A percentile compares a stretch with the other conserved stretches of the same genome.
These are phyloP conservation scores for Clarias gariepinus DNA, from an alignment of 2,113 vertebrate genomes.

Conservation along the genomic window DNA sequence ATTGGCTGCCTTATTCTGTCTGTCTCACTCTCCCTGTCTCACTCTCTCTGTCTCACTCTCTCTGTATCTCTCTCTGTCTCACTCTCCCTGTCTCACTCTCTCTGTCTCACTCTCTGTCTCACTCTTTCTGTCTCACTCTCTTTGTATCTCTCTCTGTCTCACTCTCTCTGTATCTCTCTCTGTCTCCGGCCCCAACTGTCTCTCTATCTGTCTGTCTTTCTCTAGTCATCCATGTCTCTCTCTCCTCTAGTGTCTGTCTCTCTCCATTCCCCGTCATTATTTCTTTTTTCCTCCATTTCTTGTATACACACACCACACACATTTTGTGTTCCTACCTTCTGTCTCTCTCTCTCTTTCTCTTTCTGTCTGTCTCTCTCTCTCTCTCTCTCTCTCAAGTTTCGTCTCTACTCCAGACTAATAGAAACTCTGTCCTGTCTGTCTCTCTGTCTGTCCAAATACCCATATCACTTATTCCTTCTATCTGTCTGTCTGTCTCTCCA, in stretches of 20 bases:
- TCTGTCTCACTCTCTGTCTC: constrained; percentile 1
- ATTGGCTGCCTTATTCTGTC: not conserved
- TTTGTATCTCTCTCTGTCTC: too few relatives aligned
- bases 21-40: constrained; percentile 15
- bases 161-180: too few relatives aligned
- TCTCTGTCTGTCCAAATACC: not conserved
- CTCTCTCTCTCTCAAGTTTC: constrained; percentile 15
- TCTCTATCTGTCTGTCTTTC: not conserved
- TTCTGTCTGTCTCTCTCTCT: constrained; percentile 1
- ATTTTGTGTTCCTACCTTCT: not conserved
- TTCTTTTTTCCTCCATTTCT: not conserved
- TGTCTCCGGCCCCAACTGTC: not conserved
- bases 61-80: too few relatives aligned
- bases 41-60: too few relatives aligned
- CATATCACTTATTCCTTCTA: too few relatives aligned
- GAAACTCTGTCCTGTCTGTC: not conserved
- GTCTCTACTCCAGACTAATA: constrained; percentile 6
- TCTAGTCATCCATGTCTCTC: not conserved
- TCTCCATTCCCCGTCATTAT: not conserved
- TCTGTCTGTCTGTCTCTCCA: not conserved
- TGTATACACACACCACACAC: not conserved
- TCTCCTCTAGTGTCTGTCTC: constrained; percentile 21
- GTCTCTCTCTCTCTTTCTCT: constrained; percentile 20
- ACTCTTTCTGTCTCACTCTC: not conserved
- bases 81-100: too few relatives aligned